A percentile compares a stretch with the other conserved stretches of the same genome.
phyloP scores from a whole-genome alignment of 2,113 vertebrate genomes.

The Chlamydotis undulata region DNA sequence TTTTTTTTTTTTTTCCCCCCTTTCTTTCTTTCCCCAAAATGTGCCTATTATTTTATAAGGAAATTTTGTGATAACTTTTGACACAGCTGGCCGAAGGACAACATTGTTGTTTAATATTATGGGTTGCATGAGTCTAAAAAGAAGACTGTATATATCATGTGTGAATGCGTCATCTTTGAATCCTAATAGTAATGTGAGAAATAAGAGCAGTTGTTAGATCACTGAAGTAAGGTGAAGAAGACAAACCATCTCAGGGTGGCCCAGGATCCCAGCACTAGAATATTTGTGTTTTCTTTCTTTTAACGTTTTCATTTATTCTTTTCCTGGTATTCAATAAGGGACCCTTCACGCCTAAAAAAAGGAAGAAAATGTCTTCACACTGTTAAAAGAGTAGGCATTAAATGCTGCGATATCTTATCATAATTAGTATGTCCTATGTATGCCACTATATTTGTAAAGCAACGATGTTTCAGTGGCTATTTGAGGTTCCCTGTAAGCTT shows the following conservation, averaged over 20 bases:
- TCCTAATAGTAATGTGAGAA: neutral
- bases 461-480: neutral
- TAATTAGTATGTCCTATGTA: neutral
- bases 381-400: neutral
- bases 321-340: conserved; percentile 5
- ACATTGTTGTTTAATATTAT: neutral
- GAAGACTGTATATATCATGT: neutral
- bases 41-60: neutral
- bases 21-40: neutral
- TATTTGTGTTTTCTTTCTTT: conserved; percentile 55
- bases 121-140: neutral
- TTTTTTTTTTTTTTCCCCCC: no score
- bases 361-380: neutral
- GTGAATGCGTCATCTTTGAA: neutral
- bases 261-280: conserved; percentile 16
- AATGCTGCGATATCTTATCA: conserved; percentile 3
- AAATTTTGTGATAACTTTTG: neutral
- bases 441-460: neutral
- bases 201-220: neutral
- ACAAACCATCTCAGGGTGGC: neutral
- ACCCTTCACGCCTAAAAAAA: conserved; percentile 19
- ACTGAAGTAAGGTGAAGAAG: neutral
- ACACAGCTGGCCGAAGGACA: neutral
- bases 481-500: neutral
- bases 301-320: conserved; percentile 58